Evolutionary conservation across 2,888 invertebrate species (phyloP).

Genomic region (Euphydryas editha): DNA sequence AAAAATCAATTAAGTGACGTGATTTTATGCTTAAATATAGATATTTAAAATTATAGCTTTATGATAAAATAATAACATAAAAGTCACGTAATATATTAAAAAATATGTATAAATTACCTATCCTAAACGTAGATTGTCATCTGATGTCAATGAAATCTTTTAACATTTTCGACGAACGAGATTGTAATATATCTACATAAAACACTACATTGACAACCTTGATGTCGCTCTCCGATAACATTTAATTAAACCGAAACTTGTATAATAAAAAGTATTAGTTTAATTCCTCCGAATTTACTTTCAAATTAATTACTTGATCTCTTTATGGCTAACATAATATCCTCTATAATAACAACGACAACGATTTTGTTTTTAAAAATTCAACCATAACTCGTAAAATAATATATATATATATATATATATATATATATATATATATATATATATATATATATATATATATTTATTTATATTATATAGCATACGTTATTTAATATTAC

Average conservation of each 20-base stretch:
- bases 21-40: not conserved
- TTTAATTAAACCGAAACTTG: slow-evolving; percentile 23
- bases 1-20: not conserved
- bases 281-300: not conserved
- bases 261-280: slow-evolving; percentile 19
- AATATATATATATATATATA: not conserved
- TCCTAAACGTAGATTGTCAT: slow-evolving; percentile 29
- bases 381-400: not conserved
- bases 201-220: slow-evolving; percentile 33
- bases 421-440: too few relatives aligned
- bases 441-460: too few relatives aligned
- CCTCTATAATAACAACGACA: too few relatives aligned
- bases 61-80: not conserved
- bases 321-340: too few relatives aligned
- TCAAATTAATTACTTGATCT: not conserved
- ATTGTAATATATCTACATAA: slow-evolving; percentile 31
- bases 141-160: slow-evolving; percentile 41
- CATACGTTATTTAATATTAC: too few relatives aligned
- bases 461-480: too few relatives aligned
- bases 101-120: not conserved
- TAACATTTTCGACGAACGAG: slow-evolving; percentile 39
- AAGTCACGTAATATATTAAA: slow-evolving; percentile 1
- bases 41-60: not conserved
- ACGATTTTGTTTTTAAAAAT: too few relatives aligned
- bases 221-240: slow-evolving; percentile 20